Evolutionary conservation across 2,888 invertebrate species (phyloP), one percentile per base, ranked within the genome.

Genomic region (Lepeophtheirus nordmannii): DNA sequence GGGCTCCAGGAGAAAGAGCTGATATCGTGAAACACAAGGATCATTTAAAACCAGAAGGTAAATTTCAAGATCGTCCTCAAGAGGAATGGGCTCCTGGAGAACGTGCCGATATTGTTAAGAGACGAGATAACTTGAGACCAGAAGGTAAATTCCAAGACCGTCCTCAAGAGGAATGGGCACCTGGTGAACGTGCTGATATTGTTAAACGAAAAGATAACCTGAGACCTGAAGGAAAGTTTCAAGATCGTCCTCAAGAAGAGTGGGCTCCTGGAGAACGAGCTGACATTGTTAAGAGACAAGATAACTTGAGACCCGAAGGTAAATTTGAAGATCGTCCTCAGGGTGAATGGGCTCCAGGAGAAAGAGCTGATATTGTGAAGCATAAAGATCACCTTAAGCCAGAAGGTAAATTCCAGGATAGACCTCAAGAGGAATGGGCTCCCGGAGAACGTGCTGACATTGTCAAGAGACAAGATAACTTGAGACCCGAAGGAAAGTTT

Each of bases 401-500:
- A 11, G 71, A 69, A 23, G 70, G 70, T 38, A 68, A 69, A 11
- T 69, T 70, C 40, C 62, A 67, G 11, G 68, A 67, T 11, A 68
- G 64, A 41, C 74, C 75, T 20, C 73, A 40, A 73, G 41, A 75
- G 73, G 78, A 46, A 77, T 74, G 3, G 73, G 72, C 61, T 78
- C 73, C 59, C 72, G 77, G 1, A 57, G 76, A 73, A 56, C 80
- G 81, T 71, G 66, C 67, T 37, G 69, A 64, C 81, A 79, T 1
- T 75, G 77, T 67, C 82, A 82, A 71, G 82, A 82, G 57, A 38
- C 75, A 75, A 59, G 81, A 81, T 70, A 80, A 81, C 72, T 70
- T 81, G 23, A 73, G 71, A 67, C 76, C 78, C 0, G 80, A 80
- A 72, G 80, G 81, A 10, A 74, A 76, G 80, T 77, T 74, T 23